Evolutionary conservation across 1,140 invertebrate genomes (phyloP).

Genomic region (Sinella curviseta): DNA sequence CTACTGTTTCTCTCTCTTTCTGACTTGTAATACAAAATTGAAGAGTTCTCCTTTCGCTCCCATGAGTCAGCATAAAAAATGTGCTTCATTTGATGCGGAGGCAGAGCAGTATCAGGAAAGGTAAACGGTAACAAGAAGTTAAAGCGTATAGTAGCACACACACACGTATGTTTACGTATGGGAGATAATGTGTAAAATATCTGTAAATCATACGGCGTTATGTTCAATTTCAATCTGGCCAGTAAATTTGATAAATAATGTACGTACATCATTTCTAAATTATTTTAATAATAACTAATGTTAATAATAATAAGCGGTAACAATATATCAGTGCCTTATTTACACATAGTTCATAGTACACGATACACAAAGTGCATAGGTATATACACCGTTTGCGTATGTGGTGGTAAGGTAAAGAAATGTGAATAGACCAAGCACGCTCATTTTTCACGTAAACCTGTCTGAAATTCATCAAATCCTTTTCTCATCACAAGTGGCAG

Average conservation of each 20-base stretch:
- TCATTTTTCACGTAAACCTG: slow-evolving; percentile 24
- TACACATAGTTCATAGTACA: background rate
- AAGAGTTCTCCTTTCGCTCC: background rate
- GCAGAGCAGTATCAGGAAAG: background rate
- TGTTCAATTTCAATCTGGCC: background rate
- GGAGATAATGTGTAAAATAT: no score
- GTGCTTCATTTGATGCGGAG: background rate
- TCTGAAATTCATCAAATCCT: slow-evolving; percentile 26
- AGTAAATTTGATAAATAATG: background rate
- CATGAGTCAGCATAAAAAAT: background rate
- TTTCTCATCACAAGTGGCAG: slow-evolving; percentile 20
- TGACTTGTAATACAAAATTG: background rate
- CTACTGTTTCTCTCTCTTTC: background rate
- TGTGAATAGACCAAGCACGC: background rate
- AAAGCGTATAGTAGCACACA: background rate
- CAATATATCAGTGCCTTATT: slow-evolving; percentile 5
- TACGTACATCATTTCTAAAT: slow-evolving; percentile 8
- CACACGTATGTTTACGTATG: no score
- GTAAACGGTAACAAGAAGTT: background rate
- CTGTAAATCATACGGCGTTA: background rate
- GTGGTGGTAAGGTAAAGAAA: background rate
- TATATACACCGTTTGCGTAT: no score
- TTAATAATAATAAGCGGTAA: slow-evolving; percentile 1
- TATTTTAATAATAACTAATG: background rate
- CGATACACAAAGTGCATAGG: background rate